A percentile compares a stretch with the other conserved stretches of the same genome.
Conservation (phyloP, 2,113 vertebrate genomes). For the Scatophagus argus region DNA sequence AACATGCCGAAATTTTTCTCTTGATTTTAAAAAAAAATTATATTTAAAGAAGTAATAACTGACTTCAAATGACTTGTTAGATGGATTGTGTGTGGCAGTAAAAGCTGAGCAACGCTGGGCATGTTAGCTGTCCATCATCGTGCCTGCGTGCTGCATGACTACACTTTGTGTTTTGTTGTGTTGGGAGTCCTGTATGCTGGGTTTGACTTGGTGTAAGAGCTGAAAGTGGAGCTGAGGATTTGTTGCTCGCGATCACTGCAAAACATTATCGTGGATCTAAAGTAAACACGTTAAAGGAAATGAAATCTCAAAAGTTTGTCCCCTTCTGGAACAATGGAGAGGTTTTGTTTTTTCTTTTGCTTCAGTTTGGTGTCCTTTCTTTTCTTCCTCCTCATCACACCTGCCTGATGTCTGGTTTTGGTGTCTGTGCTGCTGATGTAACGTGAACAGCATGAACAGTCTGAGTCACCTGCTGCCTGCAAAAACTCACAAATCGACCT, state of each 20-base stretch:
- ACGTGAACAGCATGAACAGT: slow-evolving; percentile 49
- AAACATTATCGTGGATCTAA: background rate
- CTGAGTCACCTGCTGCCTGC: slow-evolving; percentile 26
- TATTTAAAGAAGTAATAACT: background rate
- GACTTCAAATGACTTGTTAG: slow-evolving; percentile 52
- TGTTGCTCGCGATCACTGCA: background rate
- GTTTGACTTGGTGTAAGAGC: slow-evolving; percentile 2
- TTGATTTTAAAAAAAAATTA: background rate
- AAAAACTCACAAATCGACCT: background rate
- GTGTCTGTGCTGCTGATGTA: slow-evolving; percentile 34
- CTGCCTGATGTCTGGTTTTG: slow-evolving; percentile 41
- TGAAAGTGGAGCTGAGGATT: background rate
- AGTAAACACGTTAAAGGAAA: background rate
- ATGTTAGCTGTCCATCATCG: slow-evolving; percentile 36
- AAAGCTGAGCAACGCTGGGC: slow-evolving; percentile 7
- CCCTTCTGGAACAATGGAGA: slow-evolving; percentile 1
- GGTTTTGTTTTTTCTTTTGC: background rate
- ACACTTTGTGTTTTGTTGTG: slow-evolving; percentile 6
- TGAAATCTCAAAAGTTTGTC: background rate
- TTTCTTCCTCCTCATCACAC: slow-evolving; percentile 38
- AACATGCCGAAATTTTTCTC: background rate
- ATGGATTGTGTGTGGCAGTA: slow-evolving; percentile 10
- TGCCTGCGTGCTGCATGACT: slow-evolving; percentile 59
- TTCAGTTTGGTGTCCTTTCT: slow-evolving; percentile 16
- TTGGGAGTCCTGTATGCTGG: background rate